phyloP scores from a whole-genome alignment of 1,140 invertebrate genomes.

The Melanaphis sacchari region DNA sequence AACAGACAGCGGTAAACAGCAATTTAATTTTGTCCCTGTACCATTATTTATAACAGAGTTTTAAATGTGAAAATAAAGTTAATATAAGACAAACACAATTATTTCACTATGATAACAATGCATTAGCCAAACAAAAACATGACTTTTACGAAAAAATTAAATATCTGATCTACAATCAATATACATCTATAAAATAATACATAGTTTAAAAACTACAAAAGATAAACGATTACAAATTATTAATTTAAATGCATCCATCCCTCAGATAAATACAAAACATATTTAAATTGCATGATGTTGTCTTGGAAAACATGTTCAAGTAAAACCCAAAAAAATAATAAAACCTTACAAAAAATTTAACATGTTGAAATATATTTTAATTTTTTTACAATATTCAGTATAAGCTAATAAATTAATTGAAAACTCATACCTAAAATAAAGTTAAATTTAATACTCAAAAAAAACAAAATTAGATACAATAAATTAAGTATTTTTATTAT shows the following conservation, averaged over 20 bases:
- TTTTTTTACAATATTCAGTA: no score
- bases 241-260: neutral
- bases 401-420: no score
- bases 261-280: neutral
- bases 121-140: neutral
- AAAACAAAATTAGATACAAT: no score
- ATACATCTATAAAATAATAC: neutral
- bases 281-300: neutral
- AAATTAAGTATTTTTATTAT: no score
- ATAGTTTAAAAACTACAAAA: neutral
- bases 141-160: neutral
- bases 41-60: neutral
- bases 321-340: neutral
- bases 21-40: neutral
- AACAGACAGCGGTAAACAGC: neutral
- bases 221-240: neutral
- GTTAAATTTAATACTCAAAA: no score
- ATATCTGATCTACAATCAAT: neutral
- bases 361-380: no score
- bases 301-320: neutral
- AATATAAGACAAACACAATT: neutral
- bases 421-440: no score
- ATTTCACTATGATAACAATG: neutral
- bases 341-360: no score
- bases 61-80: conserved; percentile 18